Evolutionary conservation across 2,797 vertebrate genomes (phyloP), one percentile per base, ranked within the genome.

Genomic region (Pseudopleuronectes americanus): DNA sequence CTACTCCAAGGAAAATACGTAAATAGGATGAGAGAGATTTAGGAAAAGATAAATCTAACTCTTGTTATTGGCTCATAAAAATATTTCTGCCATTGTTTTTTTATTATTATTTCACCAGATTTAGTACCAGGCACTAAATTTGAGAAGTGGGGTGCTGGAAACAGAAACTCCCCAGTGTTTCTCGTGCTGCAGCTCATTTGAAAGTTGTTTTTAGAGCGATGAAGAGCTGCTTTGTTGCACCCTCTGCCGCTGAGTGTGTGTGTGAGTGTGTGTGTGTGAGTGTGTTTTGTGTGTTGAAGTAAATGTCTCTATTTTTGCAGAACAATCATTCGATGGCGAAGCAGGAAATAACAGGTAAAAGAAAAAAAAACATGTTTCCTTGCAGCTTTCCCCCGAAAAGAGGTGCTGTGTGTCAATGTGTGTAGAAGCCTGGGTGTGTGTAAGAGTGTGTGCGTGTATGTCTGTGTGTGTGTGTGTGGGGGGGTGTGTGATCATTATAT

Each of bases 401-500:
- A 45, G 17, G 41, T 45, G 23, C 4, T 9, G 8, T 8, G 31
- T 33, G 31, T 33, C 1, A 8, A 8, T 2, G 31, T 52, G 51
- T 55, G 23, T 21, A 2, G 8, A 8, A 8, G 28, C 28, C 28
- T 0, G 7, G 38, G 10, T 53, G 12, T 71, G 14, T 33, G 36
- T 51, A 28, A 55, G 3, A 41, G 22, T 17, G 45, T 55, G 22
- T 49, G 19, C 14, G 14, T 57, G 38, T 45, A 21, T 22, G 45
- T 38, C 23, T 70, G 41, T 49, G 41, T 58, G 23, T 45, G 73
- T 6, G 14, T 56, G 63, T 23, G 19, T 36, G 45, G 16, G 8
- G 36, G 51, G 21, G 45, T 41, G n/a, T n/a, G 41, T 28, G 41
- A 74, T 63, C 0, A 51, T 77, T 71, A 55, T 33, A 61, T 64